Evolutionary conservation across 2,888 invertebrate species (phyloP).

Genomic region (Apodemia mormo): DNA sequence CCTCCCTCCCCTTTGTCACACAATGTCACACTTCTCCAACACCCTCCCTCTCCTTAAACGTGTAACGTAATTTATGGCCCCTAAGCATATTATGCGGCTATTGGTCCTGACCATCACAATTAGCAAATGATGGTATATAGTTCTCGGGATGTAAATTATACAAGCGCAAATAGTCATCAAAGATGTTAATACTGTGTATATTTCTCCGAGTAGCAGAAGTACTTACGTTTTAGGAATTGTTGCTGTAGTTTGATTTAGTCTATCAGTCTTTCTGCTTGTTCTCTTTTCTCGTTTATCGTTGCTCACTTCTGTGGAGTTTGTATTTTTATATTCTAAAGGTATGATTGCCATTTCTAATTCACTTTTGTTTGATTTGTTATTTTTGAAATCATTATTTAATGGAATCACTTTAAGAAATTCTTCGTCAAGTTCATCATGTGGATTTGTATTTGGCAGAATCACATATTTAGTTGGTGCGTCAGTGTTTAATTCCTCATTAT

Average conservation of each 20-base stretch:
- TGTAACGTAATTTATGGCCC: no score
- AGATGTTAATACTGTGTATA: no score
- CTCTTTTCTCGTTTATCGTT: conserved; percentile 74
- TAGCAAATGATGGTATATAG: no score
- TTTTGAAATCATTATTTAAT: conserved; percentile 43
- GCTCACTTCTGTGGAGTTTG: conserved; percentile 67
- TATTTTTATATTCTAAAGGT: conserved; percentile 62
- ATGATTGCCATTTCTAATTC: conserved; percentile 60
- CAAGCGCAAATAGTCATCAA: no score
- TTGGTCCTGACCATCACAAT: no score
- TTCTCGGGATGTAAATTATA: no score
- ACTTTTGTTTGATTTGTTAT: conserved; percentile 37
- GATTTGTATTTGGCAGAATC: conserved; percentile 41
- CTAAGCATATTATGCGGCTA: no score
- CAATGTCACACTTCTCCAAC: no score
- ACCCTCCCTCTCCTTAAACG: no score
- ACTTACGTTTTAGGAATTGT: conserved; percentile 77
- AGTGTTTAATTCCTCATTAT: conserved; percentile 52
- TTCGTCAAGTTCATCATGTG: conserved; percentile 50
- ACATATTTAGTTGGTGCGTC: conserved; percentile 53
- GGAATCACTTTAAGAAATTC: conserved; percentile 67
- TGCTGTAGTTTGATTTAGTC: conserved; percentile 75
- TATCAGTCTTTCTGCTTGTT: conserved; percentile 76
- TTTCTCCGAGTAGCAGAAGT: neutral
- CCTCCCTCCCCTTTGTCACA: no score